phyloP scores from a whole-genome alignment of 1,140 invertebrate species.

The Monochamus saltuarius region DNA sequence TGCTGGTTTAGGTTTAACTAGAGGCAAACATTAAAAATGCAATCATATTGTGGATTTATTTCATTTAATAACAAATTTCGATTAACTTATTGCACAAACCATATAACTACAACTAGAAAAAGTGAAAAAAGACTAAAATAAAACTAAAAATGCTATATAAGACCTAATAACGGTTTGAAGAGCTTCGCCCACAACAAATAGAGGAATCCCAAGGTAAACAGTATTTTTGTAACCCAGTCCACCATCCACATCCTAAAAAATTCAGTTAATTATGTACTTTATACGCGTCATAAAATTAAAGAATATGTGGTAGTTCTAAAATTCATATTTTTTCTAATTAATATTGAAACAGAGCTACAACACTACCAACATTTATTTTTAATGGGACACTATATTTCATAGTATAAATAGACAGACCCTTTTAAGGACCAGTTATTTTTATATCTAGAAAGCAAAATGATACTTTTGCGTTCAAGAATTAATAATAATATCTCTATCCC shows the following conservation, averaged over 20 bases:
- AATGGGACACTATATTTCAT: conserved; percentile 10
- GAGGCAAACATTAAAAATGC: background rate
- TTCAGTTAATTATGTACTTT: no score
- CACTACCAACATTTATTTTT: background rate
- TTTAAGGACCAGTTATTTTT: background rate
- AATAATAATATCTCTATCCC: no score
- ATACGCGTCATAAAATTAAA: no score
- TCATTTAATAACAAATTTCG: background rate
- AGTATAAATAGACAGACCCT: background rate
- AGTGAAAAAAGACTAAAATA: background rate
- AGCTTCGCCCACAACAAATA: conserved; percentile 30
- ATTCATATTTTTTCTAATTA: background rate
- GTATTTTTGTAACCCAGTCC: conserved; percentile 37
- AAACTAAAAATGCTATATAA: no score
- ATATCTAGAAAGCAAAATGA: no score
- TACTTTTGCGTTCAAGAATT: no score
- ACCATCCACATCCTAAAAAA: conserved; percentile 47
- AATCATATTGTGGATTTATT: background rate
- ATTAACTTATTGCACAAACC: background rate
- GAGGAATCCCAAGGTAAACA: conserved; percentile 33
- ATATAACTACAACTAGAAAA: background rate
- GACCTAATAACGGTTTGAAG: conserved; percentile 3
- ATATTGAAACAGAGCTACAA: background rate
- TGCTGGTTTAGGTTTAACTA: background rate
- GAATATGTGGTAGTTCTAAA: conserved; percentile 9